A percentile compares a stretch with the other conserved stretches of the same genome.
Evolutionary conservation across 1,140 invertebrate species (phyloP).

Genomic region (Drosophila melanica): DNA sequence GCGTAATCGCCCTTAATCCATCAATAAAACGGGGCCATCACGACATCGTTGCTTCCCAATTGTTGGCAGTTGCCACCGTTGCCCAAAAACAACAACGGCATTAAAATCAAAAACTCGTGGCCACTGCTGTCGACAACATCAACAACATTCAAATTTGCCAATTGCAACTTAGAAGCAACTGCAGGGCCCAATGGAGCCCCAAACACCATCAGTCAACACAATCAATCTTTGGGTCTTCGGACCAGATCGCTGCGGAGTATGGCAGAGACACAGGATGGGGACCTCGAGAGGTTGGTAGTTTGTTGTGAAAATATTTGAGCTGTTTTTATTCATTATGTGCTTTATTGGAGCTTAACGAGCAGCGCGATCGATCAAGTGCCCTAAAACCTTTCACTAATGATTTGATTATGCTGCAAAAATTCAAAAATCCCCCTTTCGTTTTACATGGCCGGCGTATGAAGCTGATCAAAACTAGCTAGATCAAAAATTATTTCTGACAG

Average conservation of each 20-base stretch:
- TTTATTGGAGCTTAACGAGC: slow-evolving; percentile 74
- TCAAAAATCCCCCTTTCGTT: slow-evolving; percentile 3
- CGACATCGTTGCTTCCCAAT: slow-evolving; percentile 65
- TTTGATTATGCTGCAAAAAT: slow-evolving; percentile 65
- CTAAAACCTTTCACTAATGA: slow-evolving; percentile 83
- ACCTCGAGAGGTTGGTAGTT: slow-evolving; percentile 35
- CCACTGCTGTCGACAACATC: slow-evolving; percentile 54
- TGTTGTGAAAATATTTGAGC: slow-evolving; percentile 77
- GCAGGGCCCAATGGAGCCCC: slow-evolving; percentile 14
- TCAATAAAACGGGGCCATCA: slow-evolving; percentile 84
- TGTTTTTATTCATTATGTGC: slow-evolving; percentile 72
- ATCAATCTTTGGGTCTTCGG: slow-evolving; percentile 57
- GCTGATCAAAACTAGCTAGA: slow-evolving; percentile 32
- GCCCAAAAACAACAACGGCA: slow-evolving; percentile 28
- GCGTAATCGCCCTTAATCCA: slow-evolving; percentile 83
- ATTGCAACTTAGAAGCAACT: slow-evolving; percentile 52
- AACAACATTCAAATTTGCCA: slow-evolving; percentile 74
- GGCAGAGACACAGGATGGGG: slow-evolving; percentile 13
- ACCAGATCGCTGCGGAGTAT: neutral
- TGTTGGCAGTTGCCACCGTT: slow-evolving; percentile 68
- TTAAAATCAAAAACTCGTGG: slow-evolving; percentile 26
- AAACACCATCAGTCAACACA: slow-evolving; percentile 79
- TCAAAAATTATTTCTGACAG: slow-evolving; percentile 69
- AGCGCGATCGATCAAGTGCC: slow-evolving; percentile 75
- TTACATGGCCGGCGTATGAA: slow-evolving; percentile 12